phyloP scores from a whole-genome alignment of 2,888 invertebrate genomes.

The Ptycholaimellus sp. region DNA sequence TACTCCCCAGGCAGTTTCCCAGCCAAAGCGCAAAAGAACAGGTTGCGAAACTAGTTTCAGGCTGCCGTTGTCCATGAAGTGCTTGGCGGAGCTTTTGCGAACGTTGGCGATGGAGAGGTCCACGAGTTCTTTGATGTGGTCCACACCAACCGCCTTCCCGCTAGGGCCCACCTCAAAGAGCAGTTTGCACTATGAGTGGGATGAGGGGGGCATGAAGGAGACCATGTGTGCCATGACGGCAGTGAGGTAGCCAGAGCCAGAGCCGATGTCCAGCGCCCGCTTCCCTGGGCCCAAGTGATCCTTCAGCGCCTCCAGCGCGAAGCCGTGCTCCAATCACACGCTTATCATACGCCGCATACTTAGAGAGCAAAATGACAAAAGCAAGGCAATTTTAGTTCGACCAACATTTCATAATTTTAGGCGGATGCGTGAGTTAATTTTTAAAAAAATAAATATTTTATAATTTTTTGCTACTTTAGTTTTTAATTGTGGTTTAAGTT shows the following conservation, averaged over 20 bases:
- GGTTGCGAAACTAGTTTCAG: too few species aligned
- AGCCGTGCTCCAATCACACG: conserved; percentile 47
- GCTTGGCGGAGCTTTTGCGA: conserved; percentile 40
- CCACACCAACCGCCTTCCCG: conserved; percentile 54
- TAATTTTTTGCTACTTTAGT: too few species aligned
- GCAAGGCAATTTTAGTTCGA: not conserved
- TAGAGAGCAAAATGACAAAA: too few species aligned
- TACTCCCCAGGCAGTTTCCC: not conserved
- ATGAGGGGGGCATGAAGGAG: not conserved
- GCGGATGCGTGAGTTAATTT: too few species aligned
- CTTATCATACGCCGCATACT: too few species aligned
- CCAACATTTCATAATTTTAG: too few species aligned
- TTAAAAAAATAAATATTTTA: too few species aligned
- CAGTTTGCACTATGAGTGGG: not conserved
- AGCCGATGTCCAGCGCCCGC: conserved; percentile 65
- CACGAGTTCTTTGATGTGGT: conserved; percentile 62
- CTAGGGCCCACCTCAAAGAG: conserved; percentile 38
- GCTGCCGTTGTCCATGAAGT: not conserved
- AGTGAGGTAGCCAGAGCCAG: conserved; percentile 74
- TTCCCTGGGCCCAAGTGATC: conserved; percentile 44
- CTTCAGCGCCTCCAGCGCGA: conserved; percentile 59
- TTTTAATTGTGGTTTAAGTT: too few species aligned
- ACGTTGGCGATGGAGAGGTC: conserved; percentile 51
- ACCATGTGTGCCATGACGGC: conserved; percentile 62
- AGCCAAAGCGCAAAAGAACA: conserved; percentile 2